These are phyloP conservation scores for Palloptera scutellata DNA, from an alignment of 2,888 invertebrate genomes.

Conservation along the genomic window DNA sequence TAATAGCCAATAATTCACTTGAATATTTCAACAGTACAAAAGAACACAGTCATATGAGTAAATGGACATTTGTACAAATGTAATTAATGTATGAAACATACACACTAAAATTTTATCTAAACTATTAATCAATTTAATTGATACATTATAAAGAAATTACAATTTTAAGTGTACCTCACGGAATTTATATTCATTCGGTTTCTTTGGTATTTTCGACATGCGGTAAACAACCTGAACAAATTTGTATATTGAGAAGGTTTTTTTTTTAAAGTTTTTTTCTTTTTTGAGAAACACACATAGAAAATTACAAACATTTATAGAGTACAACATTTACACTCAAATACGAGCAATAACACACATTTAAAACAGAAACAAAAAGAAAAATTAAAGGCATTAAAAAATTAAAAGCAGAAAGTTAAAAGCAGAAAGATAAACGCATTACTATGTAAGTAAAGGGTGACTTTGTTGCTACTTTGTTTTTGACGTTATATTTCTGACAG, in stretches of 20 bases:
- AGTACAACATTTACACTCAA: conserved; percentile 4
- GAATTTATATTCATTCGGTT: conserved; percentile 41
- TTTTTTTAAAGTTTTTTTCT: too few species aligned
- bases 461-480: too few species aligned
- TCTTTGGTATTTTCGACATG: conserved; percentile 47
- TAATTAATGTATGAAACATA: too few species aligned
- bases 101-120: too few species aligned
- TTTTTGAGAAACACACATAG: neutral
- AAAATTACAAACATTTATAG: conserved; percentile 8
- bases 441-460: neutral
- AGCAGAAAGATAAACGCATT: neutral
- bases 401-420: neutral
- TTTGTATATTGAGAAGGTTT: neutral
- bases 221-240: conserved; percentile 49
- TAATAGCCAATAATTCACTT: too few species aligned
- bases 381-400: neutral
- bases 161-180: conserved; percentile 39
- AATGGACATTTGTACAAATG: too few species aligned
- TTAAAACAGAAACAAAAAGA: neutral
- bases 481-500: too few species aligned
- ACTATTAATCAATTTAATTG: too few species aligned
- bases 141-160: too few species aligned
- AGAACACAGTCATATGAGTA: too few species aligned
- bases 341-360: neutral
- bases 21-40: too few species aligned